Conservation (phyloP, 2,888 invertebrate genomes). For the Bhutanitis thaidina region DNA sequence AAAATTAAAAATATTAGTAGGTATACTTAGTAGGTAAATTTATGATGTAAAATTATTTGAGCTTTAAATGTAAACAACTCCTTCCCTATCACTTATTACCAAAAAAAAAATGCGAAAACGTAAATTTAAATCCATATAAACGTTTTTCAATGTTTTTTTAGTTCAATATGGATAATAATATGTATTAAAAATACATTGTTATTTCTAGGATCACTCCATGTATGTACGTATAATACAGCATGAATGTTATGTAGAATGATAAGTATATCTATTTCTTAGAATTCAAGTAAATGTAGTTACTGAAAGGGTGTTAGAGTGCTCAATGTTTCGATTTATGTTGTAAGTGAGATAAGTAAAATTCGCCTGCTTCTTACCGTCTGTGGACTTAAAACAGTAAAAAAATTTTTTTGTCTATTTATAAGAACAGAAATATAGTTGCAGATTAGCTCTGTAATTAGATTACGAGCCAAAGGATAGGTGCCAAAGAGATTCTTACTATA, state of each 20-base stretch:
- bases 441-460: constrained; percentile 19
- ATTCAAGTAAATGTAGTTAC: not conserved
- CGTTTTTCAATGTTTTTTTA: too few species aligned
- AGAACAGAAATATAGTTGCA: constrained; percentile 10
- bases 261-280: not conserved
- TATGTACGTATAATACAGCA: too few species aligned
- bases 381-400: too few species aligned
- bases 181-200: too few species aligned
- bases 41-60: not conserved
- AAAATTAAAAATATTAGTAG: too few species aligned
- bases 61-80: constrained; percentile 18
- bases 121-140: too few species aligned
- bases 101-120: too few species aligned
- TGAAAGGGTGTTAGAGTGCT: not conserved
- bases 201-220: too few species aligned
- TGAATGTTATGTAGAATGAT: too few species aligned
- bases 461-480: constrained; percentile 41
- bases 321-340: not conserved
- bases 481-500: constrained; percentile 36
- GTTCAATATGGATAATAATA: too few species aligned
- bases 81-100: not conserved
- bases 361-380: not conserved
- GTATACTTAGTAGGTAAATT: too few species aligned
- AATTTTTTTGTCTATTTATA: not conserved
- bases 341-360: not conserved